Conservation (phyloP, 2,113 vertebrate species). For the Nesoenas mayeri region DNA sequence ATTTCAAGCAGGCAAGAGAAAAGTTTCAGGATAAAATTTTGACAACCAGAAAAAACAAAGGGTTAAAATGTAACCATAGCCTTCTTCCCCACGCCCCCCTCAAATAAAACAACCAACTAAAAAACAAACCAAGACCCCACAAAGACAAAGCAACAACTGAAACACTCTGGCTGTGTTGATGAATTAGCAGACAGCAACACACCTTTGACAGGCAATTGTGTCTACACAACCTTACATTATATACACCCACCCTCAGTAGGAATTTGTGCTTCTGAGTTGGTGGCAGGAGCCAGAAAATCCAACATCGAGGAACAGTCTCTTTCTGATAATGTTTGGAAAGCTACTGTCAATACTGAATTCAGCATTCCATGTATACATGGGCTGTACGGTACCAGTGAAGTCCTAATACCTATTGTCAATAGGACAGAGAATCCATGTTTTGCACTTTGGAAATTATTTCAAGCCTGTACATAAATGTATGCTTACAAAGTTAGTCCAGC, state of each 20-base stretch:
- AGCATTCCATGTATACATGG: neutral
- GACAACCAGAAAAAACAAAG: neutral
- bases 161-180: neutral
- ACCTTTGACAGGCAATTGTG: neutral
- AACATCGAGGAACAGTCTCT: neutral
- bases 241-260: neutral
- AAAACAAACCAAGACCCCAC: neutral
- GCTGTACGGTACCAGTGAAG: neutral
- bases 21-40: neutral
- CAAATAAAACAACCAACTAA: neutral
- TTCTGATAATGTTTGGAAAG: neutral
- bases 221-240: neutral
- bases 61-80: neutral
- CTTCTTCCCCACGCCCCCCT: neutral
- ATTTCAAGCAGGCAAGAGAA: conserved; percentile 1
- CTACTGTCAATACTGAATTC: neutral
- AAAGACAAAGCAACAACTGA: neutral
- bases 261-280: neutral
- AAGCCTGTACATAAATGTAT: neutral
- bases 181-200: neutral
- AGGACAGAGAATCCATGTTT: neutral
- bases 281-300: neutral
- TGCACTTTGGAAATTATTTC: neutral
- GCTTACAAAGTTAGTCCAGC: neutral
- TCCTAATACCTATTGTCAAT: neutral